phyloP scores from a whole-genome alignment of 1,140 invertebrate genomes.

The Brachionus asplanchnoidis region DNA sequence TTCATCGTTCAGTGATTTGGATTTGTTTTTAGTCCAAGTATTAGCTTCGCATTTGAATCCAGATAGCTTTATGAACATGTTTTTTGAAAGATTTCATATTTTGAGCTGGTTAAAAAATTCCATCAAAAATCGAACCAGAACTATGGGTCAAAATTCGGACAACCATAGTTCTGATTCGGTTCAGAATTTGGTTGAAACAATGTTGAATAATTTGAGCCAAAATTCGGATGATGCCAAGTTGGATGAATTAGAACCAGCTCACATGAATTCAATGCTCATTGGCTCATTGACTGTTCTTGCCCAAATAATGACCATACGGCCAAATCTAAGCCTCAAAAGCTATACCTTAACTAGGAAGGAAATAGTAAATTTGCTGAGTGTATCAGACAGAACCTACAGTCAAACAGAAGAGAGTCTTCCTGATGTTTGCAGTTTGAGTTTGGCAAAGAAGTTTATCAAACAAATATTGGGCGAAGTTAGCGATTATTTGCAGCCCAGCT shows the following conservation, averaged over 20 bases:
- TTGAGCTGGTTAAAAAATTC: background rate
- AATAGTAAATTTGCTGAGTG: constrained; percentile 84
- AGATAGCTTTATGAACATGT: background rate
- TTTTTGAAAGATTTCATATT: constrained; percentile 39
- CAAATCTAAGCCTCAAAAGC: constrained; percentile 22
- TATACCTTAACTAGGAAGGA: constrained; percentile 68
- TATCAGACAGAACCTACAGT: constrained; percentile 87
- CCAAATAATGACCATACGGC: background rate
- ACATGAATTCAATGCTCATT: constrained; percentile 78
- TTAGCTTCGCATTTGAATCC: background rate
- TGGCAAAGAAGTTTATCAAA: constrained; percentile 83
- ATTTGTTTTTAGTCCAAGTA: constrained; percentile 71
- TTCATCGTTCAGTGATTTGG: constrained; percentile 94
- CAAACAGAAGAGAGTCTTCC: constrained; percentile 90
- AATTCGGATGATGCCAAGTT: constrained; percentile 64
- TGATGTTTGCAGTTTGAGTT: constrained; percentile 77
- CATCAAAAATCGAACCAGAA: background rate
- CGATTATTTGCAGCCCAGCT: background rate
- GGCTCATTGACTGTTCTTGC: constrained; percentile 67
- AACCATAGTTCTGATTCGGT: background rate
- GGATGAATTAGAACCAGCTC: constrained; percentile 59
- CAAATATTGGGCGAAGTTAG: constrained; percentile 68
- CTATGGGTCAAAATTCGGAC: background rate
- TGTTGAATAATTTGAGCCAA: constrained; percentile 44
- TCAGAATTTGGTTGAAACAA: background rate